Base-by-base conservation (phyloP, 2,888 invertebrate genomes). In the Tanytarsus gracilentus region DNA sequence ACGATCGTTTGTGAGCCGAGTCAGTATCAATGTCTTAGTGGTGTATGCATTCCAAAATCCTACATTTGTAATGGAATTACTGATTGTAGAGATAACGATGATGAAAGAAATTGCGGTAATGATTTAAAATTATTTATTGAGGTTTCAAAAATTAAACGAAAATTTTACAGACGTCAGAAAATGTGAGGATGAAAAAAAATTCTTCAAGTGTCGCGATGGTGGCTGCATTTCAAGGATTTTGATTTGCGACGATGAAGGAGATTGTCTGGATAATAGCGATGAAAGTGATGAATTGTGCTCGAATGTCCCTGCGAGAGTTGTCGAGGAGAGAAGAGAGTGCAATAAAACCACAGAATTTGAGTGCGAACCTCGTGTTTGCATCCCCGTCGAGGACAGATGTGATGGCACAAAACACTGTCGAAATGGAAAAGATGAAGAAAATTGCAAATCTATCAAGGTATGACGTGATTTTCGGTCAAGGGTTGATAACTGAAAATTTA, bases 331-430 rank as follows among this genome's bases (percentile, higher is more conserved):
- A 29, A 40, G 16, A 36, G 25, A 25, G 14, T 60, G 60, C 36
- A 50, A 52, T 44, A 7, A 9, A 1, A 29, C 23, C 4, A 48
- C 25, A 18, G 16, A 52, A n/a, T 62, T 62, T 53, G 27, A 77
- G 21, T 87, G 87, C 66, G 74, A 71, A 14, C 77, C 78, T 53
- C 80, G 79, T 16, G 76, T 79, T 29, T 92, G 92, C 71, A 82
- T 92, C 62, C 83, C 86, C 0, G 71, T 72, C 49, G 69, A 75
- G 5, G 85, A 85, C 81, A 75, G 85, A 4, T 91, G 91, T 73
- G 86, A 91, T 72, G 79, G 80, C 11, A 76, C 78, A 52, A 70
- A 73, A 0, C 85, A 86, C 66, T 86, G 86, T 65, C 73, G 77
- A 0, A 85, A 86, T 66, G 81, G 76, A 2, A 81, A 82, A 62